These are phyloP conservation scores for Perognathus longimembris DNA, from an alignment of 2,113 vertebrate species.

Conservation along the genomic window DNA sequence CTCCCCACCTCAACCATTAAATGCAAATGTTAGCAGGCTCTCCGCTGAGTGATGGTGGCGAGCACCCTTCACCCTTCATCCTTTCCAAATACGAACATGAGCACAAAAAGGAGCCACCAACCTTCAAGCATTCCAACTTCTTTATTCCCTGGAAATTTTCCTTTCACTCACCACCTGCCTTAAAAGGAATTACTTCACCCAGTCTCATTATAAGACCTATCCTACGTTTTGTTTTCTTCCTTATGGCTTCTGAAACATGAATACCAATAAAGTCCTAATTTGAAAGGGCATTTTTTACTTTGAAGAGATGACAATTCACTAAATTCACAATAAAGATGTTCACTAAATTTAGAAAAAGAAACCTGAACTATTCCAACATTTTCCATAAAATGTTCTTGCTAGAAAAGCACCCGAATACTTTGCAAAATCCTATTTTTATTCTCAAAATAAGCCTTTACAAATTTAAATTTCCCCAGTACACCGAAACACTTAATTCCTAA, in stretches of 20 bases:
- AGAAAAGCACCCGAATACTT: constrained; percentile 24
- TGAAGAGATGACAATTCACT: not conserved
- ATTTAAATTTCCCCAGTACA: too few relatives aligned
- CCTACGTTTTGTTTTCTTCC: too few relatives aligned
- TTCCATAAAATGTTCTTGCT: not conserved
- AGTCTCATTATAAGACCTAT: not conserved
- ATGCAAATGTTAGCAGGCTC: not conserved
- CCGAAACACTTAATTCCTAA: too few relatives aligned
- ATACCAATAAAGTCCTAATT: not conserved
- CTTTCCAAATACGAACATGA: too few relatives aligned
- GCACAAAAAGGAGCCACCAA: not conserved
- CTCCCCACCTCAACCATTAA: not conserved
- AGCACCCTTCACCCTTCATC: too few relatives aligned
- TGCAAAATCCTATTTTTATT: constrained; percentile 16
- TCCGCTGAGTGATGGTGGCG: not conserved
- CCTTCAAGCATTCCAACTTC: not conserved
- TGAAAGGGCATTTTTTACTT: not conserved
- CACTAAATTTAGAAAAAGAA: constrained; percentile 26
- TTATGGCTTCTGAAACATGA: not conserved
- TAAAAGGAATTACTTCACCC: not conserved
- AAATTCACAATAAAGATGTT: not conserved
- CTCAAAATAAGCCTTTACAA: not conserved
- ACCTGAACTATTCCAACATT: constrained; percentile 11
- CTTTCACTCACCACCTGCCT: not conserved
- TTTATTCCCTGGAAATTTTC: not conserved